phyloP scores from a whole-genome alignment of 2,113 vertebrate genomes.

The Platanista minor region DNA sequence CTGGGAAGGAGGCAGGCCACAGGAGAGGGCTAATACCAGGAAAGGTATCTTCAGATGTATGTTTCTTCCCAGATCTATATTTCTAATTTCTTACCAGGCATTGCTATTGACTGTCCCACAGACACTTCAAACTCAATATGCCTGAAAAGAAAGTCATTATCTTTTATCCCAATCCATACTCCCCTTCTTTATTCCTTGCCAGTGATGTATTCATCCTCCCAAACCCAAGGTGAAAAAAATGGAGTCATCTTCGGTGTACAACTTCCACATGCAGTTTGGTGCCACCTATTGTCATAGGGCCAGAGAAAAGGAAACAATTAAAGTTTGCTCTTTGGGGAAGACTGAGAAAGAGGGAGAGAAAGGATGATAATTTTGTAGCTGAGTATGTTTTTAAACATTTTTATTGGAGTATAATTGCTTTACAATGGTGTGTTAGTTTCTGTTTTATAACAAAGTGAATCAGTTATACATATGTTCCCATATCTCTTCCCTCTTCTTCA shows the following conservation, averaged over 20 bases:
- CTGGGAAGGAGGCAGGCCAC: fast-evolving
- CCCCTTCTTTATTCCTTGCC: neutral
- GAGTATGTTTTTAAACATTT: neutral
- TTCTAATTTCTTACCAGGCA: neutral
- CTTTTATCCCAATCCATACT: neutral
- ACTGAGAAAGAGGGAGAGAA: neutral
- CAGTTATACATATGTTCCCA: too few relatives aligned
- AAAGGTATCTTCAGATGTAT: neutral
- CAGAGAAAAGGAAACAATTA: neutral
- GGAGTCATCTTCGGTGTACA: neutral
- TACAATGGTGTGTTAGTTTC: too few relatives aligned
- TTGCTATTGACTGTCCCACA: neutral
- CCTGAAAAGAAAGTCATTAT: neutral
- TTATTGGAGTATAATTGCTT: too few relatives aligned
- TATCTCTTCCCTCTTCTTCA: too few relatives aligned
- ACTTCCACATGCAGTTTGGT: neutral
- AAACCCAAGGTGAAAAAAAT: neutral
- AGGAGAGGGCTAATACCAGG: fast-evolving
- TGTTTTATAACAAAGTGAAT: too few relatives aligned
- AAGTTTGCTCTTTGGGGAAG: neutral
- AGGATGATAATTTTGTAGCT: neutral
- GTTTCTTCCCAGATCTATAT: neutral
- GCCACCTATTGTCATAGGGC: neutral
- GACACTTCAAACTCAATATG: neutral
- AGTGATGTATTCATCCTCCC: too few relatives aligned